Conservation (phyloP, 2,797 vertebrate species). For the Meriones psammophilus region DNA sequence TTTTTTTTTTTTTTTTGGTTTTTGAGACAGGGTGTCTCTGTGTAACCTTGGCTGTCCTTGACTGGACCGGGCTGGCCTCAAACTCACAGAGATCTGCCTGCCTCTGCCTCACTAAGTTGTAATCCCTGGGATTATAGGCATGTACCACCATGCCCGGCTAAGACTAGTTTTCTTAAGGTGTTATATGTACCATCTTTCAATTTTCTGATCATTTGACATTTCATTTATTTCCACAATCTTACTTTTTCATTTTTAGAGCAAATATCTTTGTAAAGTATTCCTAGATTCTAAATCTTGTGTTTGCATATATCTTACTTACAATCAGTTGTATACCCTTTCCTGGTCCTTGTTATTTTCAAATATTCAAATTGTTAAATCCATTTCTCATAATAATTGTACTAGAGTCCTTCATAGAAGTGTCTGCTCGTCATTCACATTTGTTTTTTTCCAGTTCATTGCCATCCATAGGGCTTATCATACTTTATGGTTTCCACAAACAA, state of each 20-base stretch:
- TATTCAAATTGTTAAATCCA: conserved; percentile 17
- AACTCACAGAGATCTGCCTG: too few species aligned
- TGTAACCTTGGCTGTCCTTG: too few species aligned
- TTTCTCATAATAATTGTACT: background rate
- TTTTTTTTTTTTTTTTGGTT: too few species aligned
- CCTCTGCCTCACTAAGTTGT: too few species aligned
- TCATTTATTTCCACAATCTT: conserved; percentile 25
- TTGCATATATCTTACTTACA: conserved; percentile 8
- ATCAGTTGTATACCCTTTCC: background rate
- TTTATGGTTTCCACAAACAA: background rate
- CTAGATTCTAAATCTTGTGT: background rate
- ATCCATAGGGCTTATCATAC: background rate
- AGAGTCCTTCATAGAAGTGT: background rate
- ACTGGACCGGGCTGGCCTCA: too few species aligned
- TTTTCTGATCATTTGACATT: conserved; percentile 43
- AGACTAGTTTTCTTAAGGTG: background rate
- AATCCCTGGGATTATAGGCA: too few species aligned
- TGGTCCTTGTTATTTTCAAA: background rate
- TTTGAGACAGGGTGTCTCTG: too few species aligned
- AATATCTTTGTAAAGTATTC: conserved; percentile 26
- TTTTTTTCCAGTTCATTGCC: background rate
- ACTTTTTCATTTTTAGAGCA: background rate
- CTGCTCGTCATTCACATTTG: conserved; percentile 2
- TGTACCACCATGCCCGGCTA: too few species aligned
- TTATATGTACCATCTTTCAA: conserved; percentile 3